Evolutionary conservation across 2,113 vertebrate species (phyloP), one percentile per base, ranked within the genome.

Genomic region (Hippocampus zosterae): DNA sequence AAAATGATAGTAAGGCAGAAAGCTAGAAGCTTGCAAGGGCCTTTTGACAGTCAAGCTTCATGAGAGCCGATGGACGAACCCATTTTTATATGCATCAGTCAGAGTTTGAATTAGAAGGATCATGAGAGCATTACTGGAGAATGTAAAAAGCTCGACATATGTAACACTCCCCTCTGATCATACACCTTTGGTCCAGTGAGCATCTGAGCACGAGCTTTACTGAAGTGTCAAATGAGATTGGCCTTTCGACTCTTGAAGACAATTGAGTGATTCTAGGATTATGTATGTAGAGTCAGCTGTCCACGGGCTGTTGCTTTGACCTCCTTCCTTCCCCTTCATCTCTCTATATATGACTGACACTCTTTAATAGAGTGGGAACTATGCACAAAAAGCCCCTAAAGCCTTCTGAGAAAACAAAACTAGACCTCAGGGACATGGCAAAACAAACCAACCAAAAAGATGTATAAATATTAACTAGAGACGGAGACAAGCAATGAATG

Each of bases 1-100:
- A 85, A 87, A 91, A 92, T 87, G 90, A 93, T 92, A 91, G 81
- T 73, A 65, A 87, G 77, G 84, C 83, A 77, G 74, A 65, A 79
- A 74, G 70, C 46, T 69, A 23, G 66, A 79, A 71, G 82, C 74
- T 69, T 78, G 68, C 62, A 59, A 7, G 33, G 74, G 69, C n/a
- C 67, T 88, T 88, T 88, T 79, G 79, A 84, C 71, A 48, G 33
- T 80, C 62, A 72, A 62, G 69, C 75, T 79, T 79, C 82, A 69
- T 67, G 75, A 60, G 55, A 80, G 77, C 67, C 68, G 64, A 55
- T 59, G 15, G 44, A 29, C 9, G 74, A 69, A 70, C 75, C 68
- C 42, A 67, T 79, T 84, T 80, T 73, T 40, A 80, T 72, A 81
- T 77, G 80, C 27, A 69, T 21, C 23, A 53, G 68, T 23, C 37